These are phyloP conservation scores for Macrocentrus cingulum DNA, from an alignment of 1,140 invertebrate species.

Conservation along the genomic window DNA sequence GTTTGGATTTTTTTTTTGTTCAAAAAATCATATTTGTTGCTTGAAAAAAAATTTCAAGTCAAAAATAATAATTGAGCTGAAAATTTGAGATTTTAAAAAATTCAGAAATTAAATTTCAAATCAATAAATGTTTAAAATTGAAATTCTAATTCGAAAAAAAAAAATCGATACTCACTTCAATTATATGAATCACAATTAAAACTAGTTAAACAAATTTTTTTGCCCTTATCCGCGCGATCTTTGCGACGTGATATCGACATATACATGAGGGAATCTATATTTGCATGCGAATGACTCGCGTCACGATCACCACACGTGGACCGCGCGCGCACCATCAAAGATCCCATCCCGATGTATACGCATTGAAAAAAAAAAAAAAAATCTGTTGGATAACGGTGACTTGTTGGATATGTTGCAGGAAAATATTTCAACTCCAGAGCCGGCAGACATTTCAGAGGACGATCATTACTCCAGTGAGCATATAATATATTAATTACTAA, in stretches of 20 bases:
- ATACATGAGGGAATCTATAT: slow-evolving; percentile 12
- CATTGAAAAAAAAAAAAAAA: neutral
- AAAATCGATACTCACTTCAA: too few species aligned
- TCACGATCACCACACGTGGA: slow-evolving; percentile 29
- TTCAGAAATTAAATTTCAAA: too few species aligned
- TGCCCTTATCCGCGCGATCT: slow-evolving; percentile 8
- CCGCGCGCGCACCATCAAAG: neutral
- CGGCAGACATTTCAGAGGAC: slow-evolving; percentile 68
- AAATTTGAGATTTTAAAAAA: too few species aligned
- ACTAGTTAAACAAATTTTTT: too few species aligned
- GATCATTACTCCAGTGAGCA: slow-evolving; percentile 70
- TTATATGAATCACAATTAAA: too few species aligned
- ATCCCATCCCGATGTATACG: neutral
- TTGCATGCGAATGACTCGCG: slow-evolving; percentile 31
- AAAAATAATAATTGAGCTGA: too few species aligned
- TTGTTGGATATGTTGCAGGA: slow-evolving; percentile 66
- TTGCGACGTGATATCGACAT: slow-evolving; percentile 4
- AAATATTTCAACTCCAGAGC: slow-evolving; percentile 68
- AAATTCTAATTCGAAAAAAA: too few species aligned
- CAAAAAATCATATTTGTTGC: too few species aligned
- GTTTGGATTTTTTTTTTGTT: too few species aligned
- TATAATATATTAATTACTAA: slow-evolving; percentile 18
- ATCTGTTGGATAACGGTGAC: slow-evolving; percentile 16
- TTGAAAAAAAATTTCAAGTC: too few species aligned
- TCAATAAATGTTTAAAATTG: too few species aligned